Evolutionary conservation across 2,113 vertebrate species (phyloP), one percentile per base, ranked within the genome.

Genomic region (Eonycteris spelaea): DNA sequence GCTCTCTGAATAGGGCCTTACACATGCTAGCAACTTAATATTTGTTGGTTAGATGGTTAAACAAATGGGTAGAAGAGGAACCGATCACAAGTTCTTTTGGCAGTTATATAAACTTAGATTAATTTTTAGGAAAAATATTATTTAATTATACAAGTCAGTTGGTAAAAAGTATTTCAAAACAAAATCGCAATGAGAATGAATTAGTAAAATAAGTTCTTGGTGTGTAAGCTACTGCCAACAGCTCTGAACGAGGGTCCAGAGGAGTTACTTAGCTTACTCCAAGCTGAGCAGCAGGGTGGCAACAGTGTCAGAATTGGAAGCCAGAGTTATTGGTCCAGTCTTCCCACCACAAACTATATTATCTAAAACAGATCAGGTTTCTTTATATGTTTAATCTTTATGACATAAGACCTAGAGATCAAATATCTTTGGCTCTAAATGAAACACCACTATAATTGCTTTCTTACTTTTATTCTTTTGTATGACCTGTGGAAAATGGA

Each of bases 131-230:
- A 35, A 26, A 73, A 73, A 74, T 75, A 43, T 40, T 35, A 14
- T 91, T 93, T 80, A 92, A 55, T 83, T 68, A 82, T 61, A 21
- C 5, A 94, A 11, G 28, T 78, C 33, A 8, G 33, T 45, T 87
- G 48, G 21, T 68, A 63, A 90, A 26, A 94, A 90, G 26, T 67
- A 96, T 67, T 91, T 94, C 38, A 22, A 91, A 89, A 96, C 40
- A 89, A 93, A 79, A 53, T 71, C 10, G 74, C 57, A 18, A 1
- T 59, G 16, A 90, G 5, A 71, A 7, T 33, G 28, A 91, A 51
- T 43, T 73, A 79, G 51, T 80, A 63, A 74, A 83, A 40, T 59
- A 51, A 40, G 45, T 43, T 65, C 38, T 78, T 40, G 71, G 26
- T 43, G 7, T 73, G 3, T 45, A 55, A 85, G 70, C 48, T 51